Conservation (phyloP, 2,113 vertebrate genomes). For the Camelus bactrianus region DNA sequence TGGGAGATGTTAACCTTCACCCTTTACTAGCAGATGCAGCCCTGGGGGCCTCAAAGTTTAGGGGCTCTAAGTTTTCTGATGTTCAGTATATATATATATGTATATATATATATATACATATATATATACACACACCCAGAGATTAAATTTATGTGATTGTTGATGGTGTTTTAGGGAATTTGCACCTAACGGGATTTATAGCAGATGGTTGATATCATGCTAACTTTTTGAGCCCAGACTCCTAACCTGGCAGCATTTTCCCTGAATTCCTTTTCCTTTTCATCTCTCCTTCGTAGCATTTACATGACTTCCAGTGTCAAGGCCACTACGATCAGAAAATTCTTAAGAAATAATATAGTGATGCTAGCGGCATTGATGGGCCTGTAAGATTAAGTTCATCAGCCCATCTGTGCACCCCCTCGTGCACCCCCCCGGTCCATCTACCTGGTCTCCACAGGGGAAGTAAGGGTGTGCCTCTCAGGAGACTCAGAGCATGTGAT, state of each 20-base stretch:
- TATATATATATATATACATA: neutral
- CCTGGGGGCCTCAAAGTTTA: neutral
- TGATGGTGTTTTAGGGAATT: neutral
- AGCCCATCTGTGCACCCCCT: neutral
- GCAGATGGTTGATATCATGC: neutral
- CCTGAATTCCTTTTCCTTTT: neutral
- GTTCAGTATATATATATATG: neutral
- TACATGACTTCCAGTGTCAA: neutral
- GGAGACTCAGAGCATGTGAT: neutral
- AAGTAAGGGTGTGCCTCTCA: neutral
- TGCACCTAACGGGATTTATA: neutral
- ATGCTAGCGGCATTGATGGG: neutral
- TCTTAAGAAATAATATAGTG: neutral
- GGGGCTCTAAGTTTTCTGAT: neutral
- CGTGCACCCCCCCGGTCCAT: neutral
- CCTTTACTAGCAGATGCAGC: neutral
- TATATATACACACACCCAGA: neutral
- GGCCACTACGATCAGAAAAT: neutral
- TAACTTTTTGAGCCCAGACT: neutral
- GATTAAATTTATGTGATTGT: neutral
- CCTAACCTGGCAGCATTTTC: neutral
- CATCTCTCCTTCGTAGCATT: neutral
- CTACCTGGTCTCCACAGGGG: neutral
- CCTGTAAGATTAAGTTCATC: neutral
- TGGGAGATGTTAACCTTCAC: neutral